These are phyloP conservation scores for Pluvianellus socialis DNA, from an alignment of 2,113 vertebrate species.

Conservation along the genomic window DNA sequence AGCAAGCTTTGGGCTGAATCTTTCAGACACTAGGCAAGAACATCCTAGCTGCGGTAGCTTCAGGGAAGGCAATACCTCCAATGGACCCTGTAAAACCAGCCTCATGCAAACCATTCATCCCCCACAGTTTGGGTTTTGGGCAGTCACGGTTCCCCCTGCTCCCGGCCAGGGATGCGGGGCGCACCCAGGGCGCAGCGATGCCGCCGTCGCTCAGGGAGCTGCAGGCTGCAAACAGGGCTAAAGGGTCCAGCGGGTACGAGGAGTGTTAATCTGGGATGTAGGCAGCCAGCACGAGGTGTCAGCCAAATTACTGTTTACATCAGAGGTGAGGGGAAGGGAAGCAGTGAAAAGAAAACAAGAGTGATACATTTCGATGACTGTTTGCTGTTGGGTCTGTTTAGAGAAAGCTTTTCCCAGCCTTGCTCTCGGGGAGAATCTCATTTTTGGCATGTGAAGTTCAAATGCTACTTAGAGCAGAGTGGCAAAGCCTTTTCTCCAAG, in stretches of 20 bases:
- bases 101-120: background rate
- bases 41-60: background rate
- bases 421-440: background rate
- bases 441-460: background rate
- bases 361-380: background rate
- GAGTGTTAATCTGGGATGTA: background rate
- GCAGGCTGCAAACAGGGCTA: background rate
- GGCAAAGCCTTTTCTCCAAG: background rate
- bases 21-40: background rate
- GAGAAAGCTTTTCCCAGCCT: background rate
- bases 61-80: background rate
- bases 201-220: background rate
- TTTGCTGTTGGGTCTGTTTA: background rate
- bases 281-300: background rate
- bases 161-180: background rate
- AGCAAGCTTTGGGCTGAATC: background rate
- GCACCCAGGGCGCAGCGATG: rapidly evolving
- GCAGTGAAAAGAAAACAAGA: background rate
- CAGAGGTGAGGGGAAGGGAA: background rate
- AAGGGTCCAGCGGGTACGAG: background rate
- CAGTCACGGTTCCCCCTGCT: background rate
- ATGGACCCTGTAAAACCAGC: background rate
- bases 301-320: background rate
- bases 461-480: background rate
- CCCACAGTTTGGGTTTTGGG: background rate